Conservation (phyloP, 1,140 invertebrate species). For the Drosophila melanogaster region Release_6_plus_ISO1_MT NT_037436.4:20230001-20230500, state of each 20-base stretch:
- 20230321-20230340: conserved; percentile 41
- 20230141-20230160: no score
- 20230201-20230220: no score
- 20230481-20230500: conserved; percentile 9
- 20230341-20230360: conserved; percentile 48
- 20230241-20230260: no score
- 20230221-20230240: no score
- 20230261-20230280: no score
- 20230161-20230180: no score
- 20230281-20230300: conserved; percentile 9
- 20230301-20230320: conserved; percentile 34
- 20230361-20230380: conserved; percentile 37
- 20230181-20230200: no score
- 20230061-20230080: background rate
- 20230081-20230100: background rate
- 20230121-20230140: no score
- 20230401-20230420: conserved; percentile 44
- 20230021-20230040: background rate
- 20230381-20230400: conserved; percentile 12
- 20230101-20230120: background rate
- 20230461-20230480: background rate
- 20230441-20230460: conserved; percentile 22
- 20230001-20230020: no score
- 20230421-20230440: conserved; percentile 39
- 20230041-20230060: background rate